Base-by-base conservation (phyloP, 1,140 invertebrate species). In the Portunus trituberculatus region DNA sequence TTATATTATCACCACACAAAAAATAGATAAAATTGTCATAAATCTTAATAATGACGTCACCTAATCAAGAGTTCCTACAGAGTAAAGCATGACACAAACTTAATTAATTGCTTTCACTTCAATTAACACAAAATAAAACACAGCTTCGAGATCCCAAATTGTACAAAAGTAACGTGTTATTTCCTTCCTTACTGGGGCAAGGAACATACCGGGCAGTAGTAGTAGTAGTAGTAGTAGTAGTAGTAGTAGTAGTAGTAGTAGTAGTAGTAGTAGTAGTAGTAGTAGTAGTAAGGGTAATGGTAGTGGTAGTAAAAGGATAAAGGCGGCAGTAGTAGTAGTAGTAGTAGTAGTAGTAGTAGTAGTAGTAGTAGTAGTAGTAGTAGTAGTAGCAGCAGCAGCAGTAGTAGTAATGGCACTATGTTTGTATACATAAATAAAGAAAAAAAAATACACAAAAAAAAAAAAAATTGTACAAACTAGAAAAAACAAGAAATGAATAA, bases 201-300 rank as follows among this genome's bases (percentile, higher is more conserved):
- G 52, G 16, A 59, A 59, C 12, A 59, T 59, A 59, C 10, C 52
- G 16, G 52, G 52, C 20, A 76, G 67, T 76, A 76, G 67, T 76
- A 76, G 67, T 76, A 76, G 67, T 76, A 76, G 67, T 76, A 76
- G 67, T 76, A 76, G 67, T 76, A 76, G 67, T 76, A 76, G 67
- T 16, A 76, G 67, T 76, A 76, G 59, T 76, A 76, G 59, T 76
- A 76, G 59, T 76, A 76, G 59, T 76, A 76, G 59, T 76, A 76
- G 59, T 76, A 76, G 59, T 76, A 76, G 20, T 76, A 20, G 59
- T 76, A 76, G 59, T 76, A 76, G 59, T 76, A 76, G 59, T 76
- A 76, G 59, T 25, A 10, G 52, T 2, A 59, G 52, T 2, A 59
- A 10, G 10, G 16, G 8, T 59, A 10, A 10, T 59, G 16, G 52